Evolutionary conservation across 2,888 invertebrate genomes (phyloP).

Genomic region (Netelia melanura): DNA sequence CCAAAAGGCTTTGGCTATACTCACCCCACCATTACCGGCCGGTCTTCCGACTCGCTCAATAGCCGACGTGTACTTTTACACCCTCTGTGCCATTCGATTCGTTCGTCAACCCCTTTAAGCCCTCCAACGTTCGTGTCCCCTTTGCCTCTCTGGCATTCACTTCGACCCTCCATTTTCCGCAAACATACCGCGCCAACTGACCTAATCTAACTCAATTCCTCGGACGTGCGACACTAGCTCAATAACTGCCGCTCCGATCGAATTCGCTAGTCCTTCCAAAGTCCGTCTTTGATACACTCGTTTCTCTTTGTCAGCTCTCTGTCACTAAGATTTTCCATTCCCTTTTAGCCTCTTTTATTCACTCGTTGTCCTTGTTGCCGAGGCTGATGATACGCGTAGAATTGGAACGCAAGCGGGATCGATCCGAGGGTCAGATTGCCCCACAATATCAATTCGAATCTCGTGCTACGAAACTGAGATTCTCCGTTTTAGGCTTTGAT

Average conservation of each 20-base stretch:
- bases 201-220: constrained; percentile 66
- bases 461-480: no score
- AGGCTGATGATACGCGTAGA: constrained; percentile 7
- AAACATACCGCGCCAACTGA: constrained; percentile 30
- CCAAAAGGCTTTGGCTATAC: constrained; percentile 58
- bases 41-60: constrained; percentile 53
- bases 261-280: constrained; percentile 29
- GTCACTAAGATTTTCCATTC: constrained; percentile 33
- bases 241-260: constrained; percentile 43
- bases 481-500: no score
- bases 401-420: background rate
- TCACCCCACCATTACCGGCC: background rate
- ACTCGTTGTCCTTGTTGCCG: no score
- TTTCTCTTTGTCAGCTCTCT: constrained; percentile 28
- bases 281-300: constrained; percentile 6
- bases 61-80: constrained; percentile 27
- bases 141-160: constrained; percentile 7
- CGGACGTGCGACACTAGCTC: constrained; percentile 34
- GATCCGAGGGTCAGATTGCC: no score
- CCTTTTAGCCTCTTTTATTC: background rate
- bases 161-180: constrained; percentile 34
- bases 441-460: no score
- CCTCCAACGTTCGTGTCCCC: background rate
- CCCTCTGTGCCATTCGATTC: constrained; percentile 41
- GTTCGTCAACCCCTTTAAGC: background rate